Base-by-base conservation (phyloP, 1,140 invertebrate genomes). In the Globodera rostochiensis region DNA sequence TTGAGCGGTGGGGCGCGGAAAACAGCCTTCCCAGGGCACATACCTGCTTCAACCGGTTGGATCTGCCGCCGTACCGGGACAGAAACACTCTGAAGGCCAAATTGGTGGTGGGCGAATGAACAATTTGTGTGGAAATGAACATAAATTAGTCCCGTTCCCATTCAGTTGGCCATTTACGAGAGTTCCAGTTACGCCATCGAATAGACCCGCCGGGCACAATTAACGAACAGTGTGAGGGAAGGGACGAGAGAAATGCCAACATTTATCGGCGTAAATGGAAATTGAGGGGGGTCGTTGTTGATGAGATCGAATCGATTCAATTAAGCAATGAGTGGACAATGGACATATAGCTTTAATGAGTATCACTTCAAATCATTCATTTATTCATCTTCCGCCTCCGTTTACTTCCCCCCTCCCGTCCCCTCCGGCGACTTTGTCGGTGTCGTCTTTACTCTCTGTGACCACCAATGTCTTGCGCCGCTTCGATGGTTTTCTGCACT, bases 181-280 rank as follows among this genome's bases (percentile, higher is more conserved):
- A 97, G 96, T 19, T 96, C 95, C 90, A 96, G 95, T 13, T 98
- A 98, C 92, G 95, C 96, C 83, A 98, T 98, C 88, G 96, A 98
- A 91, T 98, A 87, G 91, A 84, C 9, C 6, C 74, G 11, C 57
- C 2, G 19, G 11, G 13, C 11, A 36, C 36, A 36, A 36, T 36
- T 36, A 36, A 36, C 36, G 36, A 36, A 36, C 36, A 36, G 36
- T 36, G 36, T 36, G 36, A 36, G 36, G 36, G 36, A 36, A 36
- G 3, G 36, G 36, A 36, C 36, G 36, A 36, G 36, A 36, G 36
- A 3, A 36, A 36, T 36, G 36, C 36, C 36, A 36, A 36, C 36
- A 36, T 36, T 36, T 36, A 36, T 36, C 36, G 36, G 36, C 36
- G 36, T 0, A 36, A 3, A 36, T 36, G 36, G 36, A 36, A 36